Conservation (phyloP, 2,797 vertebrate species). For the Adrianichthys oophorus region DNA sequence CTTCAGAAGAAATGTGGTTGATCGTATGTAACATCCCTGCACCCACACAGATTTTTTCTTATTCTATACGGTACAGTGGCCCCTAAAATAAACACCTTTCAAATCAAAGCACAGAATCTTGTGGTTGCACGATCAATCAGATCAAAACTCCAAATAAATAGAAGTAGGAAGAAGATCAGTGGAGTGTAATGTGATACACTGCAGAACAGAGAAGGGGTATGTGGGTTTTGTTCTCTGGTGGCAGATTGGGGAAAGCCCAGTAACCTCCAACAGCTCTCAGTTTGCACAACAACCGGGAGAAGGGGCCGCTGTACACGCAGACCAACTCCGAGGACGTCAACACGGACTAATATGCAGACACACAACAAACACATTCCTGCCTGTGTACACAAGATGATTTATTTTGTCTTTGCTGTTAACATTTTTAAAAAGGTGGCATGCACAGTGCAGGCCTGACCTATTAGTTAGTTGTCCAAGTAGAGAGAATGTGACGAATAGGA, state of each 20-base stretch:
- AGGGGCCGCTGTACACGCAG: constrained; percentile 50
- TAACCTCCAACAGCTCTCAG: constrained; percentile 68
- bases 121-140: constrained; percentile 24
- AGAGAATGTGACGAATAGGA: constrained; percentile 60
- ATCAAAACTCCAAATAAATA: constrained; percentile 29
- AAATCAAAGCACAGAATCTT: background rate
- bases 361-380: constrained; percentile 26
- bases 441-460: constrained; percentile 39
- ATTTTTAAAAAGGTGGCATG: constrained; percentile 26
- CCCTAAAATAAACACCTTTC: background rate
- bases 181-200: constrained; percentile 44
- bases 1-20: constrained; percentile 1
- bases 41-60: constrained; percentile 4
- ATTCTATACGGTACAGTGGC: constrained; percentile 9
- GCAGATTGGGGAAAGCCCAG: constrained; percentile 73
- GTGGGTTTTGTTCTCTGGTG: constrained; percentile 68
- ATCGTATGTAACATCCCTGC: constrained; percentile 6
- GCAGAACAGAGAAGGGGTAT: constrained; percentile 35
- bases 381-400: constrained; percentile 1
- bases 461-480: constrained; percentile 52
- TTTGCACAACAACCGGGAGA: constrained; percentile 62
- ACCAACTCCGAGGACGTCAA: constrained; percentile 51
- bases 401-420: constrained; percentile 12
- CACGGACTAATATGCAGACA: constrained; percentile 26
- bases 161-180: constrained; percentile 39